Percentiles rank a stretch among this genome's conserved stretches.
Evolutionary conservation across 2,888 invertebrate species (phyloP).

Genomic region (Meiosimyza platycephala): DNA sequence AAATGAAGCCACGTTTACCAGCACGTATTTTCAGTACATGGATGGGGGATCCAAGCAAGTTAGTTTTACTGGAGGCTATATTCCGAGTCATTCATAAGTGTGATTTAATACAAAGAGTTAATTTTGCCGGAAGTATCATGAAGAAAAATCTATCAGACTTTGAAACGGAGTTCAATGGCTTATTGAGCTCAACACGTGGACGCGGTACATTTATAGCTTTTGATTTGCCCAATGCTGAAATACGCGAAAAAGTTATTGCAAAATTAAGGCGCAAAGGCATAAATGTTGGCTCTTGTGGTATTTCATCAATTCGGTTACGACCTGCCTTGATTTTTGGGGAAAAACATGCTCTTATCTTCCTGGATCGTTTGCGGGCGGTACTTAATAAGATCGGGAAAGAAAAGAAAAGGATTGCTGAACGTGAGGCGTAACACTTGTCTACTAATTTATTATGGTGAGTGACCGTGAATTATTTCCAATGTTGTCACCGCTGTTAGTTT

Average conservation of each 20-base stretch:
- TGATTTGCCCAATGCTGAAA: conserved; percentile 71
- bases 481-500: no score
- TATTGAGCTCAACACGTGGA: conserved; percentile 81
- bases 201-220: conserved; percentile 86
- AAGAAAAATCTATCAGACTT: conserved; percentile 71
- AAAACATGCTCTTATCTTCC: conserved; percentile 85
- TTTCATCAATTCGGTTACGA: conserved; percentile 78
- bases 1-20: conserved; percentile 78
- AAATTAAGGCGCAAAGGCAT: conserved; percentile 14
- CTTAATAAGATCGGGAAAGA: conserved; percentile 57
- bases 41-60: conserved; percentile 96
- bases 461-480: no score
- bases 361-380: conserved; percentile 79
- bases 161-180: conserved; percentile 75
- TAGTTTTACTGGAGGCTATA: conserved; percentile 83
- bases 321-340: conserved; percentile 86
- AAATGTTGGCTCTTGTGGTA: conserved; percentile 80
- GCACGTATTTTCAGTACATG: conserved; percentile 96
- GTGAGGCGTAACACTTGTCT: no score
- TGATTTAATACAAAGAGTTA: conserved; percentile 77
- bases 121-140: conserved; percentile 74
- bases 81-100: conserved; percentile 82
- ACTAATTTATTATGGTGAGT: neutral
- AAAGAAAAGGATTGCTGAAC: no score
- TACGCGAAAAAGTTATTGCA: conserved; percentile 74